These are phyloP conservation scores for Troides oblongomaculatus DNA, from an alignment of 2,888 invertebrate species.

Conservation along the genomic window DNA sequence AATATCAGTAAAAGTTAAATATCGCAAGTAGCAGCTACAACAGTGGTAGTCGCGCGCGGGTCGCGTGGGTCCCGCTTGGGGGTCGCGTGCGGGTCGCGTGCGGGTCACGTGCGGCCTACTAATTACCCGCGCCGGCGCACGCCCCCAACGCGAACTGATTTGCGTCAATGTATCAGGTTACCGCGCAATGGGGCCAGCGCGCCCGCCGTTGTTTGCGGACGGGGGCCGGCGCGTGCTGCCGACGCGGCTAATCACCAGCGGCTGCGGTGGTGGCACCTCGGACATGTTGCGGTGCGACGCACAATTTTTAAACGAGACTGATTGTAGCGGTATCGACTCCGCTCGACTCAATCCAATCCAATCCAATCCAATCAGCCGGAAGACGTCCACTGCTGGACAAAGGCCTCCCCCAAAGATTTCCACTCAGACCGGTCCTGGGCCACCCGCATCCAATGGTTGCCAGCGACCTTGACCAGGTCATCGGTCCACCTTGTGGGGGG, in stretches of 20 bases:
- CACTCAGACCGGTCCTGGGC: no score
- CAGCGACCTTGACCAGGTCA: no score
- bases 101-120: constrained; percentile 33
- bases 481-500: no score
- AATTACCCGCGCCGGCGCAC: constrained; percentile 32
- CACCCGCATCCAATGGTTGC: no score
- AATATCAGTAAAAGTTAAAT: constrained; percentile 16
- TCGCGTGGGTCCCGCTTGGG: constrained; percentile 24
- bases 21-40: constrained; percentile 7
- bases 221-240: constrained; percentile 18
- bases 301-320: background rate
- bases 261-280: background rate
- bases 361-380: no score
- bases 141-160: constrained; percentile 29
- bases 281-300: background rate
- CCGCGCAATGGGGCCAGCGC: constrained; percentile 1
- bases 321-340: no score
- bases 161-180: constrained; percentile 37
- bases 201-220: constrained; percentile 24
- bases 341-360: no score
- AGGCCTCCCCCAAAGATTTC: no score
- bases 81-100: constrained; percentile 40
- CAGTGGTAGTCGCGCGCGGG: background rate
- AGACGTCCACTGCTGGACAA: no score
- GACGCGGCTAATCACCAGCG: constrained; percentile 25